Percentiles rank a stretch among this genome's conserved stretches.
phyloP scores from a whole-genome alignment of 23 tunicate species.

The Diplosoma virens region DNA sequence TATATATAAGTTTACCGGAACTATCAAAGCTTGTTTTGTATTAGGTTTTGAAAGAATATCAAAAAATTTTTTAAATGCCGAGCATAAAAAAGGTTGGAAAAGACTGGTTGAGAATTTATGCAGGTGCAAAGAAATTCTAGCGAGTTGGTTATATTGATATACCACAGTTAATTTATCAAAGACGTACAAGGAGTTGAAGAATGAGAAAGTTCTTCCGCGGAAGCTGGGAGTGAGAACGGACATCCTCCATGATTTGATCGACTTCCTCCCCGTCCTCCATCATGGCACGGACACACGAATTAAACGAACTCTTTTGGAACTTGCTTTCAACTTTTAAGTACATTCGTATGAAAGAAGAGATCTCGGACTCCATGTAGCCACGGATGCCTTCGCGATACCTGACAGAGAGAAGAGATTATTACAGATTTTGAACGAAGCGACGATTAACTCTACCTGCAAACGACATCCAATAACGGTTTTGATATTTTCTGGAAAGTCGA shows the following conservation, averaged over 20 bases:
- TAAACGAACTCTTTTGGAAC: not conserved
- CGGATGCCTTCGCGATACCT: constrained; percentile 84
- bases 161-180: not conserved
- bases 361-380: constrained; percentile 40
- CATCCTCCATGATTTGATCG: not conserved
- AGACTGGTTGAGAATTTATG: no score
- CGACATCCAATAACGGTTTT: constrained; percentile 59
- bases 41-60: no score
- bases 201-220: not conserved
- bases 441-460: constrained; percentile 52
- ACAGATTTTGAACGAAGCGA: no score
- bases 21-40: no score
- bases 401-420: not conserved
- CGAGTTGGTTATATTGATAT: no score
- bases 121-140: no score
- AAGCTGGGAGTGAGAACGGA: not conserved
- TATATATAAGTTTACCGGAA: no score
- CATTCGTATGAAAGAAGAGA: not conserved
- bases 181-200: not conserved
- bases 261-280: not conserved
- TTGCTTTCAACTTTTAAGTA: not conserved
- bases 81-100: no score
- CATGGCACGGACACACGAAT: not conserved
- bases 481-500: constrained; percentile 60
- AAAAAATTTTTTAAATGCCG: no score